Conservation (phyloP, 2,797 vertebrate genomes). For the Phoeniculus purpureus region DNA sequence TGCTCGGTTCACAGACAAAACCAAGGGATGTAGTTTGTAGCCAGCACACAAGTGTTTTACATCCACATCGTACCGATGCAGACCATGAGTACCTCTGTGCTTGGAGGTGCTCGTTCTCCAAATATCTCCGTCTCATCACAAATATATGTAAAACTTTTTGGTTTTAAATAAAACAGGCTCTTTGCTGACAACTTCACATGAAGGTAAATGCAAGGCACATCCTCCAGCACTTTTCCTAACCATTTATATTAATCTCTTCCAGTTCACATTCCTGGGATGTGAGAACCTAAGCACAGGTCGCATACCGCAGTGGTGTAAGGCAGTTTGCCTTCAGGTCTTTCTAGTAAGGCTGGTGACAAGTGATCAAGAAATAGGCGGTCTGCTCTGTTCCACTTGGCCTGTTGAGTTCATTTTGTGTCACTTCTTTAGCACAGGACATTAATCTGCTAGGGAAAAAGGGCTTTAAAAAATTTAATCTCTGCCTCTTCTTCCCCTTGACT, state of each 20-base stretch:
- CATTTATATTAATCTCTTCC: background rate
- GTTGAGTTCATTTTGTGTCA: background rate
- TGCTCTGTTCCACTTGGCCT: background rate
- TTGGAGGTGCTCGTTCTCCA: background rate
- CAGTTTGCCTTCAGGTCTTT: background rate
- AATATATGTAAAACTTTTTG: background rate
- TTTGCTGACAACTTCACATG: background rate
- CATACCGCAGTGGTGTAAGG: background rate
- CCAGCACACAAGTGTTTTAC: rapidly evolving
- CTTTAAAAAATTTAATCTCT: background rate
- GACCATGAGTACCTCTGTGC: background rate
- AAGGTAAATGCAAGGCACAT: background rate
- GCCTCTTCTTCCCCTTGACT: background rate
- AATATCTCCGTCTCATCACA: background rate
- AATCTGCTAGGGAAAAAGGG: background rate
- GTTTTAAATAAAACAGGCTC: background rate
- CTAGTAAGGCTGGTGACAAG: background rate
- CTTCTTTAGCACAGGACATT: background rate
- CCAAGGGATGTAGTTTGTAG: background rate
- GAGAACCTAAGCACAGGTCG: rapidly evolving
- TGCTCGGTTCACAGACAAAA: background rate
- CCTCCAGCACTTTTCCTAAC: background rate
- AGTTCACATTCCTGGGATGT: background rate
- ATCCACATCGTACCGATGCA: rapidly evolving
- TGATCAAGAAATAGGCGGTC: background rate